Conservation (phyloP, 2,888 invertebrate genomes). For the Polymixis lichenea region DNA sequence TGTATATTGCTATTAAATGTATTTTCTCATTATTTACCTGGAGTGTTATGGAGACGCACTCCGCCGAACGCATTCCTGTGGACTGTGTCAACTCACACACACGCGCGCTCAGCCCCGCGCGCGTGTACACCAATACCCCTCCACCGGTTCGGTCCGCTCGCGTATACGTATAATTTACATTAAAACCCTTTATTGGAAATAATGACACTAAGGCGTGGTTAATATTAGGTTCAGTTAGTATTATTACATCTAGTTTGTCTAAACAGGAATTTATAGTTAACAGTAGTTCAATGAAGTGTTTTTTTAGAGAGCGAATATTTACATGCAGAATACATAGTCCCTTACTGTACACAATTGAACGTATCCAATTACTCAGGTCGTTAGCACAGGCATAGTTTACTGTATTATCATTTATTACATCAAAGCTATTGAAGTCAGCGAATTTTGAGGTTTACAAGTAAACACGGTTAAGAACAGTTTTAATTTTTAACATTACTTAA, state of each 20-base stretch:
- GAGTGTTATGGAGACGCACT: constrained; percentile 28
- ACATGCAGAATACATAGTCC: constrained; percentile 25
- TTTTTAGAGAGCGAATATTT: constrained; percentile 28
- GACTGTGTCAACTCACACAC: background rate
- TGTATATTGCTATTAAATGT: background rate
- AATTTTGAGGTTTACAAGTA: too few relatives aligned
- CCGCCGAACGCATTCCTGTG: constrained; percentile 15
- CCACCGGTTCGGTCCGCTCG: too few relatives aligned
- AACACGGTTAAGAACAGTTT: background rate
- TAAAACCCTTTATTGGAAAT: constrained; percentile 1
- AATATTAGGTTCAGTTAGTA: constrained; percentile 36
- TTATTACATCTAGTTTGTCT: constrained; percentile 23
- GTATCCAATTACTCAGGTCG: constrained; percentile 10
- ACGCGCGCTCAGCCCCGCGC: background rate
- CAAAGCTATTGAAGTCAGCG: too few relatives aligned
- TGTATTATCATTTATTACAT: too few relatives aligned
- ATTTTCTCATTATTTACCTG: background rate
- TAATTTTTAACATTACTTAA: background rate
- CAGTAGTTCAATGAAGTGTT: constrained; percentile 31
- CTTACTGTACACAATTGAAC: constrained; percentile 6
- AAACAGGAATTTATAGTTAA: constrained; percentile 8
- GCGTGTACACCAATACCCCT: too few relatives aligned
- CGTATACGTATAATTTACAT: constrained; percentile 1
- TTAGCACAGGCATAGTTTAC: constrained; percentile 10
- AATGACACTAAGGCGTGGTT: background rate